phyloP scores from a whole-genome alignment of 2,888 invertebrate species.

The Liodrosophila aerea region DNA sequence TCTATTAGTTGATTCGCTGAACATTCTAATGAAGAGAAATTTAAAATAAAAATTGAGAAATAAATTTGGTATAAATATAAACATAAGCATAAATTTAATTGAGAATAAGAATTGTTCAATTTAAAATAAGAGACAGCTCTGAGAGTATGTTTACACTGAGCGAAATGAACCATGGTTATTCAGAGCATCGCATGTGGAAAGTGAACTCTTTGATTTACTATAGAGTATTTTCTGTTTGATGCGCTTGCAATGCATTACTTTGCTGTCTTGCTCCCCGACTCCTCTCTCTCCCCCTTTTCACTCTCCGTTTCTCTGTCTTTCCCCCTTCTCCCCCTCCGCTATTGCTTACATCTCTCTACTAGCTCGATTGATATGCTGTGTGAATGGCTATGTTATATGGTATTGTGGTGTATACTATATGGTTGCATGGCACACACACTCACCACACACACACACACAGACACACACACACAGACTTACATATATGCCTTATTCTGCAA shows the following conservation, averaged over 20 bases:
- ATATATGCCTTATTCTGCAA: slow-evolving; percentile 56
- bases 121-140: too few relatives aligned
- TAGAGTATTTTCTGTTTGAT: slow-evolving; percentile 18
- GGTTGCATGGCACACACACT: neutral
- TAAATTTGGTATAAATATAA: too few relatives aligned
- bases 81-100: too few relatives aligned
- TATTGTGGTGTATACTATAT: neutral
- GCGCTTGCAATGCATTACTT: neutral
- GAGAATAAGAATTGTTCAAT: too few relatives aligned
- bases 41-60: too few relatives aligned
- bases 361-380: slow-evolving; percentile 14
- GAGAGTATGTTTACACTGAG: too few relatives aligned
- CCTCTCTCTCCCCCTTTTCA: neutral
- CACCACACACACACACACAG: slow-evolving; percentile 1
- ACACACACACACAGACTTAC: neutral
- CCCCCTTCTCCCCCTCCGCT: neutral
- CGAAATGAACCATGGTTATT: too few relatives aligned
- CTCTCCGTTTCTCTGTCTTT: neutral
- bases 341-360: too few relatives aligned
- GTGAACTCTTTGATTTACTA: neutral
- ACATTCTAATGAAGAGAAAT: too few relatives aligned
- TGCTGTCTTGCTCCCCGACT: neutral
- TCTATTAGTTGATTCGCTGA: too few relatives aligned
- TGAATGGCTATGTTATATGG: neutral
- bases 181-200: too few relatives aligned